Evolutionary conservation across 2,113 vertebrate genomes (phyloP).

Genomic region (Odobenus rosmarus): DNA sequence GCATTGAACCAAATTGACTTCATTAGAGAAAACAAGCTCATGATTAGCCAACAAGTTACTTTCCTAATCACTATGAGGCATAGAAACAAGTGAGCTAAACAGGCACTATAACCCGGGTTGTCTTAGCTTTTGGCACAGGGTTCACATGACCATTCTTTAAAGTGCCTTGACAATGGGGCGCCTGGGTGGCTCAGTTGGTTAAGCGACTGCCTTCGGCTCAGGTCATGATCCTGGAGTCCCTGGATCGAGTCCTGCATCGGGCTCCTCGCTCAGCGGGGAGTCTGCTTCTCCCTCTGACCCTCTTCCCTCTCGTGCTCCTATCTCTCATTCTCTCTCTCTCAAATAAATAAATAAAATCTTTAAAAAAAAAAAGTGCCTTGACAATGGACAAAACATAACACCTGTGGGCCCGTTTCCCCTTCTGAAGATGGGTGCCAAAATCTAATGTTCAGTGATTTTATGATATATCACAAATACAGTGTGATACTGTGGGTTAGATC

Average conservation of each 20-base stretch:
- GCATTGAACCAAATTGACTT: constrained; percentile 51
- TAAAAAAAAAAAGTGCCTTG: background rate
- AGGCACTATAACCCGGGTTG: background rate
- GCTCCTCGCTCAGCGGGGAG: too few species aligned
- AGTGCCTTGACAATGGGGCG: background rate
- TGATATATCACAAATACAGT: background rate
- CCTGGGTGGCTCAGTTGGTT: too few species aligned
- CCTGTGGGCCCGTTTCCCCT: background rate
- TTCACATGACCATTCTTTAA: background rate
- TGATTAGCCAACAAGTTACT: constrained; percentile 61
- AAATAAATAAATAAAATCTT: too few species aligned
- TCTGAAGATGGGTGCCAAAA: background rate
- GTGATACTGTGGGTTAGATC: background rate
- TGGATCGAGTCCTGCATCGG: too few species aligned
- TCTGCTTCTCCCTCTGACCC: too few species aligned
- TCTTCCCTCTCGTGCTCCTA: too few species aligned
- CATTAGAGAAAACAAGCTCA: constrained; percentile 39
- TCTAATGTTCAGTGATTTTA: background rate
- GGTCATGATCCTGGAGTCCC: too few species aligned
- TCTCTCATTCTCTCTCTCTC: too few species aligned
- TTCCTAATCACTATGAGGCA: constrained; percentile 7
- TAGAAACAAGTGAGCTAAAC: background rate
- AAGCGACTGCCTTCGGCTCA: too few species aligned
- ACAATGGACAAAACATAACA: background rate
- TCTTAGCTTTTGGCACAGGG: background rate